phyloP scores from a whole-genome alignment of 2,113 vertebrate species.

The Dipodomys merriami region DNA sequence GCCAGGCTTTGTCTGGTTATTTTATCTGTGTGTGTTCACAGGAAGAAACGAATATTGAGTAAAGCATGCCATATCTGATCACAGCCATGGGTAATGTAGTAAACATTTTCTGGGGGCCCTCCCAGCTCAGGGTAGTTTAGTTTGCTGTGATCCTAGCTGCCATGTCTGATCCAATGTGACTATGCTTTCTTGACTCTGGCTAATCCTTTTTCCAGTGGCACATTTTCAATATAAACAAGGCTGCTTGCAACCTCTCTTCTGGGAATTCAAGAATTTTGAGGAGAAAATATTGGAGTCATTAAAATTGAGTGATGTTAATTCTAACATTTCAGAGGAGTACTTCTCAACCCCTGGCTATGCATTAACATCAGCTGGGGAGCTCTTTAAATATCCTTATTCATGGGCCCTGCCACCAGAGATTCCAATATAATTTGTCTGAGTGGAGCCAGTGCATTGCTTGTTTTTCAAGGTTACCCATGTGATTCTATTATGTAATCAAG shows the following conservation, averaged over 20 bases:
- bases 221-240: background rate
- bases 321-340: background rate
- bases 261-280: conserved; percentile 52
- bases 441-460: background rate
- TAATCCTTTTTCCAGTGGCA: background rate
- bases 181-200: background rate
- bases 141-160: background rate
- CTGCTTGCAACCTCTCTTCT: conserved; percentile 2
- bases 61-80: conserved; percentile 21
- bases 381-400: conserved; percentile 30
- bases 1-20: background rate
- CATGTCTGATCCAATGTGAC: background rate
- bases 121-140: background rate
- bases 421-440: background rate
- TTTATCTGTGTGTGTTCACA: background rate
- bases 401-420: background rate
- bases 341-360: background rate
- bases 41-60: background rate
- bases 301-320: conserved; percentile 1
- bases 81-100: background rate
- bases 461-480: background rate
- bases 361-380: background rate
- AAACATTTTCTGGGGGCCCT: background rate
- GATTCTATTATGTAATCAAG: conserved; percentile 42
- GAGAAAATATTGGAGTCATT: background rate